Conservation (phyloP, 2,888 invertebrate genomes). For the Laspeyria flexula region DNA sequence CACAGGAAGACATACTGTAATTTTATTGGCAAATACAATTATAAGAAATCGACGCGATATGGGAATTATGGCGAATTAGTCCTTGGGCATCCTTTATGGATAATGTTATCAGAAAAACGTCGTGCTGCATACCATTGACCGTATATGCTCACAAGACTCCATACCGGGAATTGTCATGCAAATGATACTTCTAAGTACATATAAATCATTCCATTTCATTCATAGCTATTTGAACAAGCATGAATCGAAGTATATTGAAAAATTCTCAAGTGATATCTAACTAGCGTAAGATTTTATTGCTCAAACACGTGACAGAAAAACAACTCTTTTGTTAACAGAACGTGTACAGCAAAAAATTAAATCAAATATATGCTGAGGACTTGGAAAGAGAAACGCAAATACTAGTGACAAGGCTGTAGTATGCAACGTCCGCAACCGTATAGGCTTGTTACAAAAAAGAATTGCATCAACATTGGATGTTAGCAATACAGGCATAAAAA, state of each 20-base stretch:
- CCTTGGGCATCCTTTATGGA: neutral
- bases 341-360: constrained; percentile 5
- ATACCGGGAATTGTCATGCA: neutral
- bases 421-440: constrained; percentile 49
- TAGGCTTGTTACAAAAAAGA: constrained; percentile 36
- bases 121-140: neutral
- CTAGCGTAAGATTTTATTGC: neutral
- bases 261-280: neutral
- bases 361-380: constrained; percentile 36
- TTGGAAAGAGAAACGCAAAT: constrained; percentile 48
- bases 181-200: neutral
- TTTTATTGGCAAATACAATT: neutral
- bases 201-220: neutral
- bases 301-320: constrained; percentile 10
- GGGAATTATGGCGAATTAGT: neutral
- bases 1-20: neutral
- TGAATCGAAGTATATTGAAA: neutral
- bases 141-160: neutral
- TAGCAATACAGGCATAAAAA: constrained; percentile 43
- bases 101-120: too few species aligned
- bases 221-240: neutral
- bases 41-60: neutral
- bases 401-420: constrained; percentile 43
- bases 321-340: constrained; percentile 9
- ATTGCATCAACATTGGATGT: constrained; percentile 51